Percentiles rank a stretch among this genome's conserved stretches.
These are phyloP conservation scores for Cephalotes varians DNA, from an alignment of 2,888 invertebrate genomes.

Conservation along the genomic window DNA sequence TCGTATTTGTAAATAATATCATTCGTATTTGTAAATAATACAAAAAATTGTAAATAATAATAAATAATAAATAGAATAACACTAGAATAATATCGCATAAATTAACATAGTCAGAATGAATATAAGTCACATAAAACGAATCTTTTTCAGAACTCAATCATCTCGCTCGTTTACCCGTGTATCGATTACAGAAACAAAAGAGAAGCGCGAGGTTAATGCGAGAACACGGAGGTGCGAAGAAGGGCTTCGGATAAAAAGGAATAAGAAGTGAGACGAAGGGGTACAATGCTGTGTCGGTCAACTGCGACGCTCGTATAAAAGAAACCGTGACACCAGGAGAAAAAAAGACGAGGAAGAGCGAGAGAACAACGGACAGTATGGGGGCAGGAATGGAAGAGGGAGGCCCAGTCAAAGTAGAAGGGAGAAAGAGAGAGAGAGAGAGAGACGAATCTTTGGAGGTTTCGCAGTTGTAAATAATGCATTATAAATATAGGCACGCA, in stretches of 20 bases:
- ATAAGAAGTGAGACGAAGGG: constrained; percentile 56
- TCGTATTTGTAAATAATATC: background rate
- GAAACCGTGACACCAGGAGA: constrained; percentile 45
- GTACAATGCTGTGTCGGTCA: constrained; percentile 70
- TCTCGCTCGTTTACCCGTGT: constrained; percentile 49
- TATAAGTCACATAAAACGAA: constrained; percentile 12
- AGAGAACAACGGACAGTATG: constrained; percentile 21
- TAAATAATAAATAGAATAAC: constrained; percentile 6
- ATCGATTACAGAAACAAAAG: constrained; percentile 51
- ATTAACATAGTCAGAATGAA: background rate
- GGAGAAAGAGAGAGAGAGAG: constrained; percentile 36
- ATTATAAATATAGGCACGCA: constrained; percentile 85
- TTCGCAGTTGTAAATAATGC: constrained; percentile 84
- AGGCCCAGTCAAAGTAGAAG: constrained; percentile 17
- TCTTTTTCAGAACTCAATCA: constrained; percentile 36
- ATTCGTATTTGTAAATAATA: too few relatives aligned
- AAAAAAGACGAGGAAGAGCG: constrained; percentile 34
- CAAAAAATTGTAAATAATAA: too few relatives aligned
- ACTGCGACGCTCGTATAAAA: constrained; percentile 60
- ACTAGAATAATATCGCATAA: background rate
- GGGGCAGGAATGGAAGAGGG: constrained; percentile 6
- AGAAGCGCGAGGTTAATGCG: constrained; percentile 42
- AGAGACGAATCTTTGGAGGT: constrained; percentile 66
- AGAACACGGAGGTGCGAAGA: constrained; percentile 54
- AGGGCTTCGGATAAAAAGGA: constrained; percentile 57